Evolutionary conservation across 2,888 invertebrate genomes (phyloP).

Genomic region (Nemoura dubitans): DNA sequence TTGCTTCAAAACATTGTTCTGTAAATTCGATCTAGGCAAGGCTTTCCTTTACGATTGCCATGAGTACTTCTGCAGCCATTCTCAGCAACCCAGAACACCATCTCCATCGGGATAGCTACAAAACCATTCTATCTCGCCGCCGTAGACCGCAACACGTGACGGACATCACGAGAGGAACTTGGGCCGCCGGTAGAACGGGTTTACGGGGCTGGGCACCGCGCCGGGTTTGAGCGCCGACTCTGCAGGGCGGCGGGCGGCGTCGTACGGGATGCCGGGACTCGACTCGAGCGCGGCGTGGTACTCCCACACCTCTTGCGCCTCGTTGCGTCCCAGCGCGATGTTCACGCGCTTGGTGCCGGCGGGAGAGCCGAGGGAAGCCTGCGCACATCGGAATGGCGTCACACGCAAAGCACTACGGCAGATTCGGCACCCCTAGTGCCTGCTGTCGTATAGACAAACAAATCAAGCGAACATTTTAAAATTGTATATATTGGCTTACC

Average conservation of each 20-base stretch:
- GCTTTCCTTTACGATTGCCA: no score
- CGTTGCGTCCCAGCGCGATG: slow-evolving; percentile 75
- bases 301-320: slow-evolving; percentile 75
- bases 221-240: slow-evolving; percentile 78
- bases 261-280: slow-evolving; percentile 80
- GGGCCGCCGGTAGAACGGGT: slow-evolving; percentile 71
- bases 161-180: background rate
- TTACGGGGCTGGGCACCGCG: slow-evolving; percentile 74
- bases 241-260: slow-evolving; percentile 72
- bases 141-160: no score
- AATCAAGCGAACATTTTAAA: background rate
- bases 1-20: no score
- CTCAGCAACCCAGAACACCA: no score
- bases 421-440: background rate
- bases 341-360: slow-evolving; percentile 70
- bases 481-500: no score
- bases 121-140: no score
- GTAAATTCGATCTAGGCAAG: no score
- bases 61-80: no score
- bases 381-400: background rate
- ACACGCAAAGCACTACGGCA: background rate
- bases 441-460: background rate
- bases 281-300: slow-evolving; percentile 75
- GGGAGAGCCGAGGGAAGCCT: slow-evolving; percentile 22
- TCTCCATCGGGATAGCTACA: no score